Base-by-base conservation (phyloP, 2,888 invertebrate species). In the Nezara viridula region DNA sequence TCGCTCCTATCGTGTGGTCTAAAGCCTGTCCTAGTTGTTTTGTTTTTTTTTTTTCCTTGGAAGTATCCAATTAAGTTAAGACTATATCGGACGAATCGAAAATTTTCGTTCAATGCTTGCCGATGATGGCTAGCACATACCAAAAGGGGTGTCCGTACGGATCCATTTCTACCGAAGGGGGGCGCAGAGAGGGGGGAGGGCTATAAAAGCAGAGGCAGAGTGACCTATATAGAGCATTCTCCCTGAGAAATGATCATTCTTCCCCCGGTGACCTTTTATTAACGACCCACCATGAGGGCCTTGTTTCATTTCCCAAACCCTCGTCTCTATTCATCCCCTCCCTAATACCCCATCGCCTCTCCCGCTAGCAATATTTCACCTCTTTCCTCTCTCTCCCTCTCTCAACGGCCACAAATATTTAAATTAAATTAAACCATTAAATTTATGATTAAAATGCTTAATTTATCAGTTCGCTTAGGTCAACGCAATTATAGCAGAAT, bases 241-340 rank as follows among this genome's bases (percentile, higher is more conserved):
- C 66, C 21, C 27, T 16, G 27, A 66, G 66, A 27, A 66, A 66
- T 66, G 66, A 66, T 66, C 66, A 66, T 66, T 66, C 66, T 66
- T 32, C 66, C 66, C n/a, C 21, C 27, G 66, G 55, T 32, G 66
- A 66, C 66, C 66, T 66, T 66, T 66, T 66, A 66, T 66, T 66
- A 66, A 66, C 66, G 66, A 66, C 66, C 66, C 27, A 16, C 66
- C 66, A 32, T 27, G 55, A n/a, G 55, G 12, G 55, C 32, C 66
- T 66, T 66, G 66, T 66, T 66, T 66, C 66, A 66, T 66, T 66
- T 66, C 66, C 66, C 66, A 19, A 66, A 66, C 66, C 66, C 16
- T 66, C 14, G 66, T 66, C 66, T 16, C 66, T 66, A 66, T 66
- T 66, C 66, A 66, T 16, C 66, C 66, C 27, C 21, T 14, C 32